Base-by-base conservation (phyloP, 2,888 invertebrate species). In the Lycophotia porphyrea region DNA sequence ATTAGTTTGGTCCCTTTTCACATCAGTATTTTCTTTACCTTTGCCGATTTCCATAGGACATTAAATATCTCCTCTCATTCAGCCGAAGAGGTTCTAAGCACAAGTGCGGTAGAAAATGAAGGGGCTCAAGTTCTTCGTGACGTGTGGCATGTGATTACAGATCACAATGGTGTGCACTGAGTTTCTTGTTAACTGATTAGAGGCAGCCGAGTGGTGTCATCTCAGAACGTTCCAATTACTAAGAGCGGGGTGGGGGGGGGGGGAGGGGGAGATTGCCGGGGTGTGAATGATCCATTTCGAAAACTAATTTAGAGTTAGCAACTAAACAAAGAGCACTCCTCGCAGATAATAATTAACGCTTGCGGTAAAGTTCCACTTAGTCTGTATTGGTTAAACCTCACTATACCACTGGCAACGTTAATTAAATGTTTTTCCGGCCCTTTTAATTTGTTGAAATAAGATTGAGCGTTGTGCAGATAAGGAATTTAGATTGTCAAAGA, bases 241-340 rank as follows among this genome's bases (percentile, higher is more conserved):
- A 94, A 92, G 90, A 92, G 91, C 90, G 90, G 91, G 91, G 88
- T 84, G 88, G 88, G 89, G 89, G 73, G 73, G 18, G 88, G 89
- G 90, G 91, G 92, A n/a, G 89, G 89, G 89, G 91, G 92, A 87
- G 89, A 87, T 84, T 86, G 89, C 87, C 87, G 93, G 96, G 95
- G 96, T 95, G 96, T 94, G 96, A 96, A 96, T 96, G 96, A 96
- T 96, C 96, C 96, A 96, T 96, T 96, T 96, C 96, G 96, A 96
- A 96, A 96, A 96, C 96, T 96, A 96, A 96, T 96, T 96, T 96
- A 96, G 96, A 96, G 96, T 96, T 96, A 95, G 96, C 96, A 96
- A 96, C 96, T 96, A 96, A 96, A 96, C 96, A 96, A 96, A 95
- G 96, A 96, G 96, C 95, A 96, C 96, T 96, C 93, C 95, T 95